Percentiles rank a stretch among this genome's conserved stretches.
These are phyloP conservation scores for Trichogramma pretiosum DNA, from an alignment of 1,140 invertebrate genomes.

Conservation along the genomic window DNA sequence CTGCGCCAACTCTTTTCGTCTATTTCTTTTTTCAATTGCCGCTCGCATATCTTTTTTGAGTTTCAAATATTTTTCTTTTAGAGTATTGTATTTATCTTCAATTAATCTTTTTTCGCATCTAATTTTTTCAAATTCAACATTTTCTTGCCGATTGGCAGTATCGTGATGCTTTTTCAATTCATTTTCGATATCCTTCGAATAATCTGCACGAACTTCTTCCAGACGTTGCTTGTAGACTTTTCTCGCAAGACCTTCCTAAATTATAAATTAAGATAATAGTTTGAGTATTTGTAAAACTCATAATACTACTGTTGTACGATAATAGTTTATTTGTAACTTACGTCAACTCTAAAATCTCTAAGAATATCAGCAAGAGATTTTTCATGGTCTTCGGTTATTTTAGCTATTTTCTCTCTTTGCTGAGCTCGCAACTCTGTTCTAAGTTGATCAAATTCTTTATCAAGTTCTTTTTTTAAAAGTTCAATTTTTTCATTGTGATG, in stretches of 20 bases:
- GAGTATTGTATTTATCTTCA: constrained; percentile 67
- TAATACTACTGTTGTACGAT: neutral
- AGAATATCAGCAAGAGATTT: constrained; percentile 44
- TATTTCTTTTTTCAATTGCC: constrained; percentile 49
- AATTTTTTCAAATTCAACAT: constrained; percentile 53
- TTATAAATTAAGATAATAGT: neutral
- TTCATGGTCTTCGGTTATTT: constrained; percentile 53
- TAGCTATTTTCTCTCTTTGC: constrained; percentile 46
- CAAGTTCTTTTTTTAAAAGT: constrained; percentile 31
- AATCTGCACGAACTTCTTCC: constrained; percentile 51
- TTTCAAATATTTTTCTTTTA: constrained; percentile 73
- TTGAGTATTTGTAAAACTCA: neutral
- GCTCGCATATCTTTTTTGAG: constrained; percentile 68
- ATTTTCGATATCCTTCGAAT: constrained; percentile 51
- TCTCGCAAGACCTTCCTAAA: constrained; percentile 49
- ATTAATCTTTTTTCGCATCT: constrained; percentile 62
- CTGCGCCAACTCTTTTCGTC: constrained; percentile 52
- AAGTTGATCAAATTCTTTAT: constrained; percentile 39
- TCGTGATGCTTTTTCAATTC: constrained; percentile 41
- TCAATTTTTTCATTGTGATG: constrained; percentile 33
- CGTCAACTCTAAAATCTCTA: constrained; percentile 44
- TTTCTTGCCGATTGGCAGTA: constrained; percentile 40
- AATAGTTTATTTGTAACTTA: constrained; percentile 20
- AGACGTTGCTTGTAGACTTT: constrained; percentile 57
- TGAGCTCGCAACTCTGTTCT: constrained; percentile 39